Percentiles rank a stretch among this genome's conserved stretches.
Evolutionary conservation across 2,888 invertebrate species (phyloP).

Genomic region (Apoderus coryli): DNA sequence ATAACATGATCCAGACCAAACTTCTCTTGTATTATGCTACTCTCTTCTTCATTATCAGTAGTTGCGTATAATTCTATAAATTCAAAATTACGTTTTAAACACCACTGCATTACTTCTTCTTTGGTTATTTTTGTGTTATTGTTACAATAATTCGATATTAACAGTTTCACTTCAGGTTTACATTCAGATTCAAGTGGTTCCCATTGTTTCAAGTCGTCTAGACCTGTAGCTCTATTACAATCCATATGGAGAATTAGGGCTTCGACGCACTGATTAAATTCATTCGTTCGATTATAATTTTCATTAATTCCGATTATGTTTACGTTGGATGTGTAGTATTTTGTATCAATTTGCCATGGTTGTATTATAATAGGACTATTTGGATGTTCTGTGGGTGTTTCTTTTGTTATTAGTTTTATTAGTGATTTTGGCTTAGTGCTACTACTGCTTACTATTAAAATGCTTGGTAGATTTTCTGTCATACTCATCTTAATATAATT

Average conservation of each 20-base stretch:
- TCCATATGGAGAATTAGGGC: constrained; percentile 51
- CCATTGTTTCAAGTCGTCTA: constrained; percentile 29
- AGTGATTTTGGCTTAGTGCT: constrained; percentile 30
- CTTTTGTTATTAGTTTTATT: constrained; percentile 30
- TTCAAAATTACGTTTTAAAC: constrained; percentile 51
- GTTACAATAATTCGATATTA: constrained; percentile 40
- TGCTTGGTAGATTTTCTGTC: constrained; percentile 25
- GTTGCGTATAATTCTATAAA: constrained; percentile 47
- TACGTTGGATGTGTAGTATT: constrained; percentile 54
- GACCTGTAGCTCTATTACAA: constrained; percentile 35
- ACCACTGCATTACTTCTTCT: constrained; percentile 44
- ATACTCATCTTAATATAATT: no score
- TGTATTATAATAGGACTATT: constrained; percentile 21
- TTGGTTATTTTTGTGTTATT: constrained; percentile 30
- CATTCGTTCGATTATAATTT: constrained; percentile 34
- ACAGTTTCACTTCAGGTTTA: constrained; percentile 39
- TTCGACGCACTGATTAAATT: constrained; percentile 37
- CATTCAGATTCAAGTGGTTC: constrained; percentile 24
- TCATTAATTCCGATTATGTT: constrained; percentile 38
- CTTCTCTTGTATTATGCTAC: constrained; percentile 41
- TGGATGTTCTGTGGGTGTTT: constrained; percentile 19
- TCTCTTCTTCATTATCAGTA: constrained; percentile 26
- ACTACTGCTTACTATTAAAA: constrained; percentile 30
- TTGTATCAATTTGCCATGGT: constrained; percentile 49
- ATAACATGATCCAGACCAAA: constrained; percentile 49